A percentile compares a stretch with the other conserved stretches of the same genome.
phyloP scores from a whole-genome alignment of 2,888 invertebrate species.

The Pandemis cinnamomeana region DNA sequence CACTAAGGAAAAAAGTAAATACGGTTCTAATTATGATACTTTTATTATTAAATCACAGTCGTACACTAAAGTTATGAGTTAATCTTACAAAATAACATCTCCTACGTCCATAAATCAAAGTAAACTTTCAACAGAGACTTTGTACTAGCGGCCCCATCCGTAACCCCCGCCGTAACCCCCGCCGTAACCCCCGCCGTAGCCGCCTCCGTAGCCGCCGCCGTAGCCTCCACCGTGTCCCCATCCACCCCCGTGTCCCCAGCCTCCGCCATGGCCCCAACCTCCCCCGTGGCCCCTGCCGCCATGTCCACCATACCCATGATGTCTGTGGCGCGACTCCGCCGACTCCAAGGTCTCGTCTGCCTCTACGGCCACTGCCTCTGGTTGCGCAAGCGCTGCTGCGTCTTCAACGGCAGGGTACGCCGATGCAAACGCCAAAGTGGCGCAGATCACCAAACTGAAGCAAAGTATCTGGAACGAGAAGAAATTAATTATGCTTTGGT shows the following conservation, averaged over 20 bases:
- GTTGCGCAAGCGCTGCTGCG: constrained; percentile 25
- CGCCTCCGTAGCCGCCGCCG: constrained; percentile 1
- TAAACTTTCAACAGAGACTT: not conserved
- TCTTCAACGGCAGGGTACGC: constrained; percentile 54
- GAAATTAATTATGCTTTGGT: not conserved
- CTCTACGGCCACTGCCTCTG: constrained; percentile 37
- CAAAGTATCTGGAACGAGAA: constrained; percentile 56
- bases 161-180: constrained; percentile 43
- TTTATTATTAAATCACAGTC: constrained; percentile 9
- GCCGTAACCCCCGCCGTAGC: constrained; percentile 32
- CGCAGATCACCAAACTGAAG: constrained; percentile 58
- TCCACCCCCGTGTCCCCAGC: constrained; percentile 7
- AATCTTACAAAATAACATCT: not conserved
- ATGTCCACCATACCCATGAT: constrained; percentile 17
- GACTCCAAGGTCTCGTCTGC: constrained; percentile 45
- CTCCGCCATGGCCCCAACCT: constrained; percentile 18
- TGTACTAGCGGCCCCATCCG: constrained; percentile 4
- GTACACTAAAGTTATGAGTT: constrained; percentile 9
- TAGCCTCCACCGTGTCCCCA: not conserved
- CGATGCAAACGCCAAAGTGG: constrained; percentile 57
- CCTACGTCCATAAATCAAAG: not conserved
- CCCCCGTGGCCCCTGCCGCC: constrained; percentile 10
- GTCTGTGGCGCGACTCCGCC: constrained; percentile 46
- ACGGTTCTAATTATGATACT: not conserved
- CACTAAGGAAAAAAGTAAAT: not conserved